Evolutionary conservation across 2,888 invertebrate species (phyloP), one percentile per base, ranked within the genome.

Genomic region (Eupithecia tripunctaria): DNA sequence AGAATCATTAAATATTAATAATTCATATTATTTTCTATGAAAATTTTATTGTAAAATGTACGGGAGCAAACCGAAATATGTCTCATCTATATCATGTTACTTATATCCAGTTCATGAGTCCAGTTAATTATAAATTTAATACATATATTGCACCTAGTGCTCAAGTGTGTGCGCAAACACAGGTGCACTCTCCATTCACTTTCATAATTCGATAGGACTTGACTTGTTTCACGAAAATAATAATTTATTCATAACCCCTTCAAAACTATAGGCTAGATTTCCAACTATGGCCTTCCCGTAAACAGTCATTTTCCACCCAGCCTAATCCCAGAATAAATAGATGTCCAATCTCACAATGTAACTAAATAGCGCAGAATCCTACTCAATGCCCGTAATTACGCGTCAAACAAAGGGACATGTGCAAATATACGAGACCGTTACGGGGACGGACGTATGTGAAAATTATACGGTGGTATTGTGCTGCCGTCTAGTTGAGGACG

Each of bases 381-480:
- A 74, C 67, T 75, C 75, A 70, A 75, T 75, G 67, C 60, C 41
- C 69, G 72, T 76, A 72, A 70, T 74, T 71, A 74, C 72, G 70
- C 74, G 70, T 72, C 74, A 71, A 67, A 72, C 67, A 80, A 75
- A 70, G 72, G 72, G 74, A 70, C 74, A 70, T 70, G 89, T 87
- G 91, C 89, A 91, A 92, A 92, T 92, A 91, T 90, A 89, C 84
- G 85, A 60, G 84, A 81, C 88, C 90, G 91, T 90, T 90, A 88
- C 87, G 85, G 78, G 85, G 87, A 90, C 89, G 89, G 92, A 92
- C 91, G 89, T 88, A 93, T 93, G 93, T 88, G 92, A 89, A 92
- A 93, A 93, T 93, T 93, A 93, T 93, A 91, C 93, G 82, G 88
- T 82, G 85, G 87, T 85, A 84, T 83, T 77, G 79, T 27, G 73